These are phyloP conservation scores for Graphium colonna DNA, from an alignment of 2,888 invertebrate genomes.

Conservation along the genomic window DNA sequence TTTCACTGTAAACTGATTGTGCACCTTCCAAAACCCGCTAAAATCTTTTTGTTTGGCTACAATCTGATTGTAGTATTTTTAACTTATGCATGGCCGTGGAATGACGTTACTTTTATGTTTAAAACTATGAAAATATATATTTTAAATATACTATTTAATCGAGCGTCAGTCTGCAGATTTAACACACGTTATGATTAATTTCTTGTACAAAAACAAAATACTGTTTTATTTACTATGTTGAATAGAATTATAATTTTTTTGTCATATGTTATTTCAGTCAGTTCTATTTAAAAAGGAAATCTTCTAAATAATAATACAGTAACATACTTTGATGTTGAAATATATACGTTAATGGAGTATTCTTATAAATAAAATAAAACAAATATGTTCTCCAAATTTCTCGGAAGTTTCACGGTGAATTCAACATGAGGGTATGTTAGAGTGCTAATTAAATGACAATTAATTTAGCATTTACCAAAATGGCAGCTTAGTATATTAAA, in stretches of 20 bases:
- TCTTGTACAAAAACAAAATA: constrained; percentile 7
- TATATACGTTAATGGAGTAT: too few relatives aligned
- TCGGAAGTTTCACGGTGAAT: constrained; percentile 1
- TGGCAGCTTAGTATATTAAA: constrained; percentile 67
- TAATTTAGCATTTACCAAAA: constrained; percentile 78
- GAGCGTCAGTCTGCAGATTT: not conserved
- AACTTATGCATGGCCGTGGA: constrained; percentile 72
- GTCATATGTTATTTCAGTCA: constrained; percentile 20
- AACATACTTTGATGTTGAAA: constrained; percentile 65
- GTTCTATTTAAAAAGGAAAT: constrained; percentile 38
- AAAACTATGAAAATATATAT: constrained; percentile 26
- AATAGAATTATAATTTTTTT: constrained; percentile 22
- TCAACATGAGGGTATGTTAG: constrained; percentile 63
- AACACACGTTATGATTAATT: not conserved
- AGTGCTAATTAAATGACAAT: constrained; percentile 55
- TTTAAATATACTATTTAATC: constrained; percentile 27
- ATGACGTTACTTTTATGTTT: constrained; percentile 44
- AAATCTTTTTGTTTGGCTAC: constrained; percentile 58
- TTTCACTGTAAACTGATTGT: constrained; percentile 66
- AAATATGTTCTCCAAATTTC: too few relatives aligned
- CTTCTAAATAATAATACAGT: constrained; percentile 43
- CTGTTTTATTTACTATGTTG: constrained; percentile 16
- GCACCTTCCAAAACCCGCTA: constrained; percentile 65
- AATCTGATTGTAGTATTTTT: constrained; percentile 53
- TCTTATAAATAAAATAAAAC: too few relatives aligned